Percentiles rank a stretch among this genome's conserved stretches.
phyloP scores from a whole-genome alignment of 2,888 invertebrate species.

The Leucania comma region DNA sequence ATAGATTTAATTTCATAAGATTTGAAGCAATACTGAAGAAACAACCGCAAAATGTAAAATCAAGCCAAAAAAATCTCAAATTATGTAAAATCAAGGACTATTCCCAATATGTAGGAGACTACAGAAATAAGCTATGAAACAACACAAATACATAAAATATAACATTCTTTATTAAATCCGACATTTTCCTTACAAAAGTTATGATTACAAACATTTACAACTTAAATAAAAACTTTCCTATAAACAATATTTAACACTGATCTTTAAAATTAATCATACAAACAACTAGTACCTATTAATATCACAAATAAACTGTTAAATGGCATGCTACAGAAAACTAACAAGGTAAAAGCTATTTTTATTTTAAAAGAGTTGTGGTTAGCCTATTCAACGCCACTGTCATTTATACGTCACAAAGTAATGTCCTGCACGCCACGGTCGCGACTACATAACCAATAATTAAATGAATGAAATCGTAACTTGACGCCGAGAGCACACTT shows the following conservation, averaged over 20 bases:
- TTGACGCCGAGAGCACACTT: too few relatives aligned
- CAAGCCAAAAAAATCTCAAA: too few relatives aligned
- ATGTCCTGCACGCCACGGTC: too few relatives aligned
- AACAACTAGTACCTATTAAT: conserved; percentile 32
- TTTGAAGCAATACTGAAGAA: background rate
- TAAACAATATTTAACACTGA: conserved; percentile 66
- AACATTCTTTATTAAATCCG: conserved; percentile 62
- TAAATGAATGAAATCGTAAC: background rate
- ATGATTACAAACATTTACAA: conserved; percentile 64
- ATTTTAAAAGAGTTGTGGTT: background rate
- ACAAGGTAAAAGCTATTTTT: conserved; percentile 1
- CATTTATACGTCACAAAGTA: too few relatives aligned
- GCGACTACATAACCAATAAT: too few relatives aligned
- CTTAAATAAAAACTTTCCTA: conserved; percentile 70
- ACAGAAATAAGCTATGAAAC: background rate
- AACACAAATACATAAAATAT: conserved; percentile 20
- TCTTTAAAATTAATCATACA: conserved; percentile 53
- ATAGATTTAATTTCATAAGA: background rate
- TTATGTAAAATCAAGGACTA: background rate
- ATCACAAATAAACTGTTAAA: conserved; percentile 65
- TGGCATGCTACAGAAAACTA: background rate
- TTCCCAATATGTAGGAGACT: background rate
- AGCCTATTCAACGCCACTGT: too few relatives aligned
- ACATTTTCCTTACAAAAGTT: conserved; percentile 67
- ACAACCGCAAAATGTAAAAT: background rate